Percentiles rank a stretch among this genome's conserved stretches.
Evolutionary conservation across 2,797 vertebrate genomes (phyloP).

Genomic region (Spondyliosoma cantharus): DNA sequence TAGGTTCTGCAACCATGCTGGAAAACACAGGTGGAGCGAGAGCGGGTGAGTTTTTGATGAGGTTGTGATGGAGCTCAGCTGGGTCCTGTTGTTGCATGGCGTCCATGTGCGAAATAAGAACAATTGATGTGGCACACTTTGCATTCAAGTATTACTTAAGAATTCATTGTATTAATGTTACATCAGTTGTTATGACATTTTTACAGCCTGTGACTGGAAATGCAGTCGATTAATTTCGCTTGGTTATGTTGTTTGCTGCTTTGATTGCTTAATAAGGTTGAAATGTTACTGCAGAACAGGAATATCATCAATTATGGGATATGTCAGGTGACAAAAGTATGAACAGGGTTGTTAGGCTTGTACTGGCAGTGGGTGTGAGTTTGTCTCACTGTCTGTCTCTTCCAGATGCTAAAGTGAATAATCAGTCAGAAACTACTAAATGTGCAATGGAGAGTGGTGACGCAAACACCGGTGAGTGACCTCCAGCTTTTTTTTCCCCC

Average conservation of each 20-base stretch:
- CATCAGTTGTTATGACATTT: neutral
- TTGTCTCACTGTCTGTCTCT: slow-evolving; percentile 72
- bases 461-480: slow-evolving; percentile 91
- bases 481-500: neutral
- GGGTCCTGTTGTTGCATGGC: slow-evolving; percentile 14
- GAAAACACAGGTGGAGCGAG: slow-evolving; percentile 78
- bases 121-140: neutral
- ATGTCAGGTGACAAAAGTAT: slow-evolving; percentile 9
- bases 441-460: slow-evolving; percentile 95
- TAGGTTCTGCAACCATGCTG: slow-evolving; percentile 78
- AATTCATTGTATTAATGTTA: neutral
- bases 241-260: neutral
- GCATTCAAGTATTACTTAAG: neutral
- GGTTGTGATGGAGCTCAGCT: slow-evolving; percentile 42
- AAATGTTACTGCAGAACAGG: slow-evolving; percentile 6
- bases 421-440: slow-evolving; percentile 98
- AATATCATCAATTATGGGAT: slow-evolving; percentile 12
- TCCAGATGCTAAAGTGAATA: slow-evolving; percentile 99
- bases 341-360: slow-evolving; percentile 20
- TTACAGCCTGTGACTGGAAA: neutral
- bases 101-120: neutral
- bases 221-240: neutral
- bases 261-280: slow-evolving; percentile 16
- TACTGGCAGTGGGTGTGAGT: slow-evolving; percentile 36
- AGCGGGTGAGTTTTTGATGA: slow-evolving; percentile 78